Percentiles rank a stretch among this genome's conserved stretches.
These are phyloP conservation scores for Drosophila rufa DNA, from an alignment of 1,140 invertebrate species.

Conservation along the genomic window DNA sequence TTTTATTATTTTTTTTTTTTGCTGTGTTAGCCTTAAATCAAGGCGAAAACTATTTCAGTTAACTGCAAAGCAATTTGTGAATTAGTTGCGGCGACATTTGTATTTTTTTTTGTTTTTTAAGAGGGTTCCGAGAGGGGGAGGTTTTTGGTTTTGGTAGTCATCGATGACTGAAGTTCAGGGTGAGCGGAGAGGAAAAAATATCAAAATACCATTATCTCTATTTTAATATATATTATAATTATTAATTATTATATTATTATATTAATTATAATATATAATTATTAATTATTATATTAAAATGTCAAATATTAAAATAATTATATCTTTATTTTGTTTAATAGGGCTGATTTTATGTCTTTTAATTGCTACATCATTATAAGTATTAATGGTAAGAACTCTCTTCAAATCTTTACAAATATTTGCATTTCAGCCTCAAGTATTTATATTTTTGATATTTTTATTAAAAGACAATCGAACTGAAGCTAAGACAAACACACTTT, in stretches of 20 bases:
- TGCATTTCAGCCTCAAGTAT: too few relatives aligned
- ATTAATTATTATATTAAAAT: too few relatives aligned
- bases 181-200: background rate
- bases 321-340: too few relatives aligned
- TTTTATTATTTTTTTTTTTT: conserved; percentile 22
- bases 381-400: too few relatives aligned
- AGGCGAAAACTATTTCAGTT: conserved; percentile 68
- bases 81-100: conserved; percentile 54
- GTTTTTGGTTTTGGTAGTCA: background rate
- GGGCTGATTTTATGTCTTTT: too few relatives aligned
- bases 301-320: background rate
- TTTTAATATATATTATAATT: background rate
- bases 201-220: background rate
- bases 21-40: conserved; percentile 71
- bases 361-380: too few relatives aligned
- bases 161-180: conserved; percentile 34
- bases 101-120: conserved; percentile 24
- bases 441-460: background rate
- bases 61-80: conserved; percentile 68
- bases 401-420: too few relatives aligned
- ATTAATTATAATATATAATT: too few relatives aligned
- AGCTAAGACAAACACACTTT: too few relatives aligned
- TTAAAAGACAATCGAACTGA: too few relatives aligned
- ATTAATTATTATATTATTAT: too few relatives aligned
- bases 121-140: background rate